Evolutionary conservation across 1,140 invertebrate genomes (phyloP).

Genomic region (Drosophila micromelanica): DNA sequence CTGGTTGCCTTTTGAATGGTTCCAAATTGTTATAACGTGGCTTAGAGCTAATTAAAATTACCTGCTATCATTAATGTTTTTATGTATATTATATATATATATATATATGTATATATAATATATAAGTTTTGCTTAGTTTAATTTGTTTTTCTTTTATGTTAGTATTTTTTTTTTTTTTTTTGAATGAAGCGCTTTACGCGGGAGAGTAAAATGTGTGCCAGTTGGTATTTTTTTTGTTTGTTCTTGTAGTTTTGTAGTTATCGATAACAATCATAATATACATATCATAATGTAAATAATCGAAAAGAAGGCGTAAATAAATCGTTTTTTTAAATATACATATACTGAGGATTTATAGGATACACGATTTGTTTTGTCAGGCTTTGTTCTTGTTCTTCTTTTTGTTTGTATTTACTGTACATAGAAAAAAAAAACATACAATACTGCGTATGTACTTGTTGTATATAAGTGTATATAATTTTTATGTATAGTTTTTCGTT

Average conservation of each 20-base stretch:
- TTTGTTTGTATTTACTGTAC: conserved; percentile 55
- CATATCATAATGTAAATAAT: conserved; percentile 36
- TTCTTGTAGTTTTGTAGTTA: conserved; percentile 40
- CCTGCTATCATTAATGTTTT: conserved; percentile 63
- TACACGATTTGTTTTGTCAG: conserved; percentile 69
- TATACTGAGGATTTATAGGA: conserved; percentile 64
- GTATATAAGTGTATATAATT: conserved; percentile 74
- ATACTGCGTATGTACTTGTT: conserved; percentile 76
- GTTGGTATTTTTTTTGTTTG: conserved; percentile 47
- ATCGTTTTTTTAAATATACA: conserved; percentile 38
- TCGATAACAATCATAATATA: conserved; percentile 50
- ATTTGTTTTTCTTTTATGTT: conserved; percentile 32
- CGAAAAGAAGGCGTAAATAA: conserved; percentile 47
- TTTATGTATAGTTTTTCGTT: conserved; percentile 54
- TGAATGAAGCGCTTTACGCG: conserved; percentile 58
- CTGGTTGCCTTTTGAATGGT: conserved; percentile 36
- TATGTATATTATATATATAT: conserved; percentile 59
- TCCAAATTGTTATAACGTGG: conserved; percentile 50
- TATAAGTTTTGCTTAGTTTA: conserved; percentile 56
- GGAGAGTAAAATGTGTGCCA: conserved; percentile 78
- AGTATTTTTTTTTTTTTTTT: conserved; percentile 38
- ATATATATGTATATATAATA: conserved; percentile 49
- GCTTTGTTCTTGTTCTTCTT: conserved; percentile 63
- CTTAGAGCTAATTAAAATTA: conserved; percentile 78
- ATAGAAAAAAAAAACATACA: conserved; percentile 70